Evolutionary conservation across 2,797 vertebrate genomes (phyloP), one percentile per base, ranked within the genome.

Genomic region (Anabas testudineus): DNA sequence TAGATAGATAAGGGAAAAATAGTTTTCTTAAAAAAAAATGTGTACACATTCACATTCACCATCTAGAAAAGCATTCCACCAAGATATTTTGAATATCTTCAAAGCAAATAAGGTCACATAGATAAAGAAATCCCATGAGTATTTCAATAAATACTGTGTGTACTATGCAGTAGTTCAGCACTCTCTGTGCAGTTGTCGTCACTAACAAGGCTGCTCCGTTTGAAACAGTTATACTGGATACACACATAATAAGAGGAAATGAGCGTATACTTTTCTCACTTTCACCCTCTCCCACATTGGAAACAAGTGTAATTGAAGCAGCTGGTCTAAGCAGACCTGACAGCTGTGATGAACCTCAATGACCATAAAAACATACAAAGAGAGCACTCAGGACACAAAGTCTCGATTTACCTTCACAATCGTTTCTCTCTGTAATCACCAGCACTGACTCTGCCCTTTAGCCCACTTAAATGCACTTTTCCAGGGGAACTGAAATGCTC

Each of bases 311-410:
- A 86, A 90, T 75, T 86, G 85, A 83, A 74, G 83, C 67, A 26
- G 78, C 68, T 48, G 82, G 30, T 87, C 70, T 87, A 86, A 90
- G 82, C 83, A 73, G 72, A 83, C 28, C 70, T 90, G 89, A 91
- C 91, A 91, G 90, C 90, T 81, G 87, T 83, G 90, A 91, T 93
- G 87, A 89, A 88, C 88, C 88, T 90, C 82, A 87, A 67, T 81
- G 85, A 85, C 88, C 90, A 79, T 64, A 72, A 87, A 90, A 93
- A 91, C 88, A 90, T 79, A 91, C 87, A 87, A 77, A 84, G 77
- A 82, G 78, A 87, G 87, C 56, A 67, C 75, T 81, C 81, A 52
- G 87, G 78, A 90, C 83, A 86, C 70, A 82, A 76, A 81, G 80
- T 87, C 87, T 89, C 80, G 36, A 84, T 91, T 90, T 85, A 87